phyloP scores from a whole-genome alignment of 1,140 invertebrate species.

The Megathymus violae region DNA sequence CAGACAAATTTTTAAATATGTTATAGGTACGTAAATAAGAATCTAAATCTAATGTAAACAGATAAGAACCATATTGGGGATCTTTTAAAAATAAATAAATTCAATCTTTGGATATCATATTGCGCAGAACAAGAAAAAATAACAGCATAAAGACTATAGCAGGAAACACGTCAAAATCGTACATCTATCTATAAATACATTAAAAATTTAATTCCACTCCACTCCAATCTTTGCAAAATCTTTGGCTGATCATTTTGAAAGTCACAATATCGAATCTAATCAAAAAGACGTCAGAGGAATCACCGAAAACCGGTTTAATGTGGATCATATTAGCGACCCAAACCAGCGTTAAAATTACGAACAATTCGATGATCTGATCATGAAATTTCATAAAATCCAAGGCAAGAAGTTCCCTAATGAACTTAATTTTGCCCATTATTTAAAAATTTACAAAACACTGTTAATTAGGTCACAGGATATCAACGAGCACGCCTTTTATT shows the following conservation, averaged over 20 bases:
- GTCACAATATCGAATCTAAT: not conserved
- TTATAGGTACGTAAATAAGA: conserved; percentile 3
- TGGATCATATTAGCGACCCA: too few species aligned
- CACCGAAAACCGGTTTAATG: too few species aligned
- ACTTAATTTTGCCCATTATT: too few species aligned
- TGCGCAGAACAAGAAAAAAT: conserved; percentile 41
- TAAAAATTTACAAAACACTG: too few species aligned
- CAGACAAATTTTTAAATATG: not conserved
- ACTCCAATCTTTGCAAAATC: conserved; percentile 56
- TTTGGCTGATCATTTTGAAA: conserved; percentile 50
- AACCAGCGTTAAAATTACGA: too few species aligned
- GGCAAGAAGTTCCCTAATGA: too few species aligned
- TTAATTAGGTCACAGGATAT: too few species aligned
- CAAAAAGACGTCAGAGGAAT: too few species aligned
- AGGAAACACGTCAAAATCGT: conserved; percentile 35
- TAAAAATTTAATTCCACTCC: conserved; percentile 20
- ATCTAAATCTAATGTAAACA: conserved; percentile 12
- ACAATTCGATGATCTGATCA: too few species aligned
- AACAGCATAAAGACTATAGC: conserved; percentile 43
- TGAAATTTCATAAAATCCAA: too few species aligned
- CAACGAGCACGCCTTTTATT: too few species aligned
- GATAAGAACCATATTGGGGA: conserved; percentile 30
- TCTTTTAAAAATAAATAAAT: conserved; percentile 34
- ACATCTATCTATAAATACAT: conserved; percentile 25
- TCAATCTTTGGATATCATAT: conserved; percentile 54